A percentile compares a stretch with the other conserved stretches of the same genome.
Conservation (phyloP, 2,113 vertebrate genomes). For the Procavia capensis region DNA sequence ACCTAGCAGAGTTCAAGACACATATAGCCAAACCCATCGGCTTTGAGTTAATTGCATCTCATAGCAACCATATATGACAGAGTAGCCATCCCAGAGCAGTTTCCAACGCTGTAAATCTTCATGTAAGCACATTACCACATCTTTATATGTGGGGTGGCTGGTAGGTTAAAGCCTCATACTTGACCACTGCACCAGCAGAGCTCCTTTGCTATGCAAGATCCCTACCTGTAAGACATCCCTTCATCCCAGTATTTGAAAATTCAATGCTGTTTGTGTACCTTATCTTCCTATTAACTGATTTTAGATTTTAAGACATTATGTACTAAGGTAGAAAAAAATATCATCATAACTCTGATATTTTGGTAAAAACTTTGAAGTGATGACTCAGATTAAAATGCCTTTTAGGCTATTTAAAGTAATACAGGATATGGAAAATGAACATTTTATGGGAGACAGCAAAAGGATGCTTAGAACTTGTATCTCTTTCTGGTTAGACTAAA, state of each 20-base stretch:
- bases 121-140: background rate
- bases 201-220: background rate
- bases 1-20: background rate
- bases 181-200: background rate
- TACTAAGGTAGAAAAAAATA: conserved; percentile 28
- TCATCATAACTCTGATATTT: background rate
- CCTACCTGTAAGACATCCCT: conserved; percentile 26
- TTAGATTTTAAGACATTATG: conserved; percentile 33
- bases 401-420: background rate
- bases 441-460: conserved; percentile 15
- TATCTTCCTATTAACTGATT: conserved; percentile 46
- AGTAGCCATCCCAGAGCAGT: background rate
- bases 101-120: background rate
- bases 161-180: background rate
- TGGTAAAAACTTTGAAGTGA: conserved; percentile 27
- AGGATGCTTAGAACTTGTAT: background rate
- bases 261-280: conserved; percentile 11
- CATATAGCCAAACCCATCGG: background rate
- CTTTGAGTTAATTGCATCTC: background rate
- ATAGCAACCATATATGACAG: background rate
- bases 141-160: background rate
- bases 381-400: background rate
- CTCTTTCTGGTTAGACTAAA: conserved; percentile 32
- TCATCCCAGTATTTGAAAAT: conserved; percentile 32
- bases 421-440: background rate